Evolutionary conservation across 2,888 invertebrate genomes (phyloP), one percentile per base, ranked within the genome.

Genomic region (Cephalotes varians): DNA sequence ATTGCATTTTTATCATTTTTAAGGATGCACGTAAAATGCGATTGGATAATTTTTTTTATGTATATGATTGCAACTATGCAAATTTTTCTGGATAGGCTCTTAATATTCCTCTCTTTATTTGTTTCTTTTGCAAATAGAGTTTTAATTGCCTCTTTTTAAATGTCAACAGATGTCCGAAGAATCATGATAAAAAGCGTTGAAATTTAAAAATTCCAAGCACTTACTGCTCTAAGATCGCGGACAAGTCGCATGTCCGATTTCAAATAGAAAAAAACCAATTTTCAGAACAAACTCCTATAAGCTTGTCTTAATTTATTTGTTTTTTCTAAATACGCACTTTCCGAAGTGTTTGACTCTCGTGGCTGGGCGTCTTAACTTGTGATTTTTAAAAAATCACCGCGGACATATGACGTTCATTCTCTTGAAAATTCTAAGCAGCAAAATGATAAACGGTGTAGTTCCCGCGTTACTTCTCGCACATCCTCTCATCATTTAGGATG

Each of bases 391-490:
- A 67, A 64, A 64, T 49, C 0, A 4, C 18, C 21, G 15, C 15
- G 25, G 12, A 44, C 21, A 25, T 37, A 60, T 64, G 37, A 5
- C 4, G 21, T 37, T 1, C 65, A 40, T 65, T n/a, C 40, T 15
- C 4, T 5, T 67, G 31, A 88, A 80, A 87, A 77, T 81, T 83
- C 65, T 82, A 81, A 85, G 81, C 82, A 77, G 84, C 72, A 90
- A 91, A 83, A 81, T 81, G 83, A 85, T 86, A 85, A 85, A 82
- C 85, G 86, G 83, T 84, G 84, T 83, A 88, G 91, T 94, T 94
- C 94, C 94, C 94, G 94, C 94, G 94, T 91, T 93, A 93, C 93
- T 94, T 93, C 90, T 91, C 91, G 89, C 88, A 94, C 94, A 94
- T 94, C 94, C 94, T 94, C 93, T 92, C 85, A 87, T 91, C 91